Conservation (phyloP, 2,888 invertebrate species). For the Tachina grossa region DNA sequence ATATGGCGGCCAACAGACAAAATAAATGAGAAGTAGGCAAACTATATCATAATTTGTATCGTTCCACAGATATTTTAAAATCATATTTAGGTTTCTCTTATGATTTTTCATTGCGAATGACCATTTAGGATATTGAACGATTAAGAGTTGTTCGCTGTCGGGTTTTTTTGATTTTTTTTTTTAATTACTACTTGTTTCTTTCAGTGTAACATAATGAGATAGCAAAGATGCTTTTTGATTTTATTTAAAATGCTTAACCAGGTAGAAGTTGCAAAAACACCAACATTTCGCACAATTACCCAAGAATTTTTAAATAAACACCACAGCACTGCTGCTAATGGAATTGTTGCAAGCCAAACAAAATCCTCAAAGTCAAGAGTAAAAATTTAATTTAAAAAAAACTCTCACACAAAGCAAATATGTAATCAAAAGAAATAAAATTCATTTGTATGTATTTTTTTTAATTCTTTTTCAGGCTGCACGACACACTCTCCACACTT, state of each 20-base stretch:
- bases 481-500: constrained; percentile 9
- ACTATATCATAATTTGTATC: no score
- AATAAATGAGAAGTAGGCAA: no score
- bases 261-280: constrained; percentile 25
- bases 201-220: constrained; percentile 43
- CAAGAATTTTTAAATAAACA: constrained; percentile 70
- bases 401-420: constrained; percentile 35
- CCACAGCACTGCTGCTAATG: constrained; percentile 62
- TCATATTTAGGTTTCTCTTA: no score
- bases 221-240: constrained; percentile 46
- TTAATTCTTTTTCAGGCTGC: constrained; percentile 5
- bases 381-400: constrained; percentile 27
- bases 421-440: constrained; percentile 63
- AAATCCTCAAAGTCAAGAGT: constrained; percentile 20
- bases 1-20: no score
- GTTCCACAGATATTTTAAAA: no score
- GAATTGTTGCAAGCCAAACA: constrained; percentile 57
- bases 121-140: no score
- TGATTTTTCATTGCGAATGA: no score
- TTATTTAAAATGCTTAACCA: constrained; percentile 54
- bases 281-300: constrained; percentile 72
- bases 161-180: no score
- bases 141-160: no score
- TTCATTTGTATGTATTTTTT: neutral
- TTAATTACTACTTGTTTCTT: neutral